Percentiles rank a stretch among this genome's conserved stretches.
Conservation (phyloP, 2,888 invertebrate genomes). For the Dynastes hyllus region DNA sequence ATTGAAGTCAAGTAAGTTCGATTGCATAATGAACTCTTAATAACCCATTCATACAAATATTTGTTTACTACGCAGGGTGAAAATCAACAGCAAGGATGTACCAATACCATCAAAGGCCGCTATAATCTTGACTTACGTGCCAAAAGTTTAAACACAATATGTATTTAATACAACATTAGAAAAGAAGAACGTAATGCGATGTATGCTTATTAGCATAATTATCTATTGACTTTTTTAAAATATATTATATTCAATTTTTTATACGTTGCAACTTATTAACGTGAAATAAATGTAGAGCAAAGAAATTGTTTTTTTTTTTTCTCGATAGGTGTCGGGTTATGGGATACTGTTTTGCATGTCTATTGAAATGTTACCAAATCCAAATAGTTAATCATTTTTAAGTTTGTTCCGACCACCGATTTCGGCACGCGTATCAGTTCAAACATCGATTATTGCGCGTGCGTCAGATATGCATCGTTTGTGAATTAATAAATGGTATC, state of each 20-base stretch:
- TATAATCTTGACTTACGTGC: constrained; percentile 82
- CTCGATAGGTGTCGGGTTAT: no score
- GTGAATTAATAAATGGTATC: no score
- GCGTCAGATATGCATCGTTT: no score
- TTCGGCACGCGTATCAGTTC: no score
- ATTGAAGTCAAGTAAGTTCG: constrained; percentile 70
- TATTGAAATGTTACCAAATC: no score
- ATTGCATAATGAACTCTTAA: constrained; percentile 36
- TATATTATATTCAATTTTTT: constrained; percentile 25
- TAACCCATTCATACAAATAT: background rate
- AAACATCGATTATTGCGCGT: no score
- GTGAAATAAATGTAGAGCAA: constrained; percentile 7
- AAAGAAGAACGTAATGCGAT: background rate
- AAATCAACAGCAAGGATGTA: constrained; percentile 74
- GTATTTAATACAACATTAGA: background rate
- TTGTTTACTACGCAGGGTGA: constrained; percentile 71
- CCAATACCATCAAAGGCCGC: constrained; percentile 78
- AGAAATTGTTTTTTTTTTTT: background rate
- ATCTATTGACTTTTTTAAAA: background rate
- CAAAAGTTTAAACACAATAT: constrained; percentile 64
- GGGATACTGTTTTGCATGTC: background rate
- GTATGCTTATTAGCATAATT: background rate
- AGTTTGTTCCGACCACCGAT: no score
- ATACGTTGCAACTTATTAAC: constrained; percentile 22
- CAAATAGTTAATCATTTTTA: no score